Evolutionary conservation across 1,140 invertebrate genomes (phyloP).

Genomic region (Myzus persicae): DNA sequence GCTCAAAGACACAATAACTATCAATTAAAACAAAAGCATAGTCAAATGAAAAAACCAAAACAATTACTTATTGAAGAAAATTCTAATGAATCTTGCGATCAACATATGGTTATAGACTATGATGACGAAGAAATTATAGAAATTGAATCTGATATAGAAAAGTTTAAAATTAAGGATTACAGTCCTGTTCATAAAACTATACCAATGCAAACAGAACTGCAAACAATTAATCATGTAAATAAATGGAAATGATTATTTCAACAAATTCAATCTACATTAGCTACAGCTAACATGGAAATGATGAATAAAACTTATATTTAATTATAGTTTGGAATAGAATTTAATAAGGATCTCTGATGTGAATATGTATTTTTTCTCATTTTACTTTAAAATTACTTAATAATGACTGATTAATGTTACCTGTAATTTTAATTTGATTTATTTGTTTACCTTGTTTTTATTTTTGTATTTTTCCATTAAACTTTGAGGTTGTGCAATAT

Average conservation of each 20-base stretch:
- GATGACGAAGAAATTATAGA: not conserved
- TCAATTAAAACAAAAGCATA: slow-evolving; percentile 41
- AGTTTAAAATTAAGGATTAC: not conserved
- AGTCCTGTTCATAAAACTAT: not conserved
- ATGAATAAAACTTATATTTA: not conserved
- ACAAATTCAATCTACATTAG: not conserved
- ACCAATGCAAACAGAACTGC: not conserved
- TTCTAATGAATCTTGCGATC: not conserved
- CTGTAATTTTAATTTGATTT: slow-evolving; percentile 34
- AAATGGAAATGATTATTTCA: not conserved
- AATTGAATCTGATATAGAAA: not conserved
- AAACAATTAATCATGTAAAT: not conserved
- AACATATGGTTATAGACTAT: slow-evolving; percentile 10
- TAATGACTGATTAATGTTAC: slow-evolving; percentile 56
- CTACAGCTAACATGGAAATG: not conserved
- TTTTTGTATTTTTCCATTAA: slow-evolving; percentile 8
- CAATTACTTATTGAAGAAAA: not conserved
- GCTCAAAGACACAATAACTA: slow-evolving; percentile 31
- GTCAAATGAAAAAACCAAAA: slow-evolving; percentile 13
- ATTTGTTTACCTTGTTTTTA: not conserved
- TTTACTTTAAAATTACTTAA: not conserved
- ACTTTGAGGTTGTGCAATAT: slow-evolving; percentile 26
- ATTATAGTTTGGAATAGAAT: not conserved
- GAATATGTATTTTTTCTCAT: not conserved
- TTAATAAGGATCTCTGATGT: not conserved